Conservation (phyloP, 2,888 invertebrate genomes). For the Chouioia cunea region DNA sequence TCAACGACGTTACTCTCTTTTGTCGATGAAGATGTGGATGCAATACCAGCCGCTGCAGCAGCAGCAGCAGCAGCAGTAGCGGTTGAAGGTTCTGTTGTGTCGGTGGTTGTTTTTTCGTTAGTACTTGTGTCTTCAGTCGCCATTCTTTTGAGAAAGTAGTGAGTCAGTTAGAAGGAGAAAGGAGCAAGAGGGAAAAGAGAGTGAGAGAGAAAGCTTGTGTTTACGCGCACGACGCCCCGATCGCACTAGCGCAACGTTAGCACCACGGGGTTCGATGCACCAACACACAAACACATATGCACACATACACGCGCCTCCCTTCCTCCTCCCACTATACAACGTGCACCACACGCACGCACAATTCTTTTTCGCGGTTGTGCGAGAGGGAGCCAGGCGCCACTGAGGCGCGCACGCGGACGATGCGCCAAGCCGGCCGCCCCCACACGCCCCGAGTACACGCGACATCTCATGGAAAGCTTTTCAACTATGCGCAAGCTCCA, state of each 20-base stretch:
- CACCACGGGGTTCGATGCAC: background rate
- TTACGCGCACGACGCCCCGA: too few relatives aligned
- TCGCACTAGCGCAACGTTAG: constrained; percentile 6
- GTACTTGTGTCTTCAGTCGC: too few relatives aligned
- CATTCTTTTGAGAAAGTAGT: too few relatives aligned
- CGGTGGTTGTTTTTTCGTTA: background rate
- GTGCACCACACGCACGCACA: background rate
- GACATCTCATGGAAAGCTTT: constrained; percentile 26
- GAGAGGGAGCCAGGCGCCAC: constrained; percentile 13
- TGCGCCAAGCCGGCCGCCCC: background rate
- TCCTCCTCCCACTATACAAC: background rate
- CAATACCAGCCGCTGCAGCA: background rate
- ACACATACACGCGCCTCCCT: too few relatives aligned
- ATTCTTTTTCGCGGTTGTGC: background rate
- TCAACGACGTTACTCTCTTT: too few relatives aligned
- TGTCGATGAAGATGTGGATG: constrained; percentile 2
- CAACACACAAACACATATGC: too few relatives aligned
- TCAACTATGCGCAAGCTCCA: too few relatives aligned
- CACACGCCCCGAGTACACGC: background rate
- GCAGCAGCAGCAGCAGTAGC: background rate
- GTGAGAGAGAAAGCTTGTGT: background rate
- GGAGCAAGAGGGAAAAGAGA: background rate
- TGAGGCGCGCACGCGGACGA: constrained; percentile 12
- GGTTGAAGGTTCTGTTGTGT: background rate
- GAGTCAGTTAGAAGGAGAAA: too few relatives aligned